Evolutionary conservation across 2,888 invertebrate species (phyloP).

Genomic region (Eucriotettix oculatus): DNA sequence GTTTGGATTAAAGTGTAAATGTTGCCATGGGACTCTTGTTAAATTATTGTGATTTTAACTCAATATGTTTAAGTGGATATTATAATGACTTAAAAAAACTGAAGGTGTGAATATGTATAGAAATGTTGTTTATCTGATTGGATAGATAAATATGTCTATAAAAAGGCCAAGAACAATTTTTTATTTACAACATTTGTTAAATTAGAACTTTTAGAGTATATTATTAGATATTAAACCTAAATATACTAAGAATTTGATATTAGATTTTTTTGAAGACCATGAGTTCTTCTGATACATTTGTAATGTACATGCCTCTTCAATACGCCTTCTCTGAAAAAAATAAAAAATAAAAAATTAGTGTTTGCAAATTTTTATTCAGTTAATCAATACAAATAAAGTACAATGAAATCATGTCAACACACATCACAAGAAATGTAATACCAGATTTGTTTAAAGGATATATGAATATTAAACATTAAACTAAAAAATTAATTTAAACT

Average conservation of each 20-base stretch:
- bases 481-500: too few relatives aligned
- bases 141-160: too few relatives aligned
- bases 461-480: too few relatives aligned
- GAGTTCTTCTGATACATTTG: background rate
- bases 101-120: background rate
- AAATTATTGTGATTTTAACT: too few relatives aligned
- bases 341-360: slow-evolving; percentile 19
- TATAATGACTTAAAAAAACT: background rate
- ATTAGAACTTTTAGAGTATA: background rate
- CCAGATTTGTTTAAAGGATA: too few relatives aligned
- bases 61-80: too few relatives aligned
- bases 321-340: slow-evolving; percentile 57
- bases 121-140: background rate
- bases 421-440: too few relatives aligned
- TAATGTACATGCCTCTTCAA: slow-evolving; percentile 54
- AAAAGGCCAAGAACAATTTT: background rate
- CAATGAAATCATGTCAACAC: too few relatives aligned
- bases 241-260: background rate
- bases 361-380: background rate
- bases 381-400: too few relatives aligned
- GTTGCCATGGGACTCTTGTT: too few relatives aligned
- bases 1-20: too few relatives aligned
- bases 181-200: background rate
- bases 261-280: background rate
- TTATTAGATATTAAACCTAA: background rate